Evolutionary conservation across 1,140 invertebrate genomes (phyloP), one percentile per base, ranked within the genome.

Genomic region (Eriosoma lanigerum): DNA sequence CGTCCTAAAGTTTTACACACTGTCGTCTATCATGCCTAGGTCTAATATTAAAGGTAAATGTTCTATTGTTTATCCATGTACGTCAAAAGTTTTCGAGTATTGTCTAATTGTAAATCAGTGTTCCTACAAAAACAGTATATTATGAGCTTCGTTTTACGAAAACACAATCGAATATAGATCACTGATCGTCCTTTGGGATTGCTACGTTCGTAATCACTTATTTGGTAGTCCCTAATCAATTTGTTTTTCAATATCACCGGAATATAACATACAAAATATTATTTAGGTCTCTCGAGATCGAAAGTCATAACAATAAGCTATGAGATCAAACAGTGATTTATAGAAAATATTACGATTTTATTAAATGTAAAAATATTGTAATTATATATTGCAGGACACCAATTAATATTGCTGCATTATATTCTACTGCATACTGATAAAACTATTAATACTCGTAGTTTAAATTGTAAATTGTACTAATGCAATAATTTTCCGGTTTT

Each of bases 131-230:
- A 68, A 48, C 21, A 4, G 44, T 24, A 68, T 38, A 38, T 38
- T 3, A 38, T 48, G 38, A 68, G 64, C n/a, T 68, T 0, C 38
- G 38, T 10, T 48, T 68, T 68, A 24, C 21, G 15, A 48, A 68
- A 68, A 68, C 44, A 68, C 66, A 38, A 48, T 68, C 21, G 66
- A 48, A 46, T 68, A 48, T 68, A 48, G 66, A 68, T 68, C 66
- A 68, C 44, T 24, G 15, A 19, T 29, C 21, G 44, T 68, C 66
- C 66, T 48, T 48, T 48, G 66, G 66, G 66, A 68, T 17, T 68
- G 44, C 24, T 44, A 68, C 38, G 66, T 46, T 68, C 66, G 44
- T 68, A 68, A 68, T 68, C 44, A 68, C 44, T 48, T n/a, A n/a
- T n/a, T 13, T 26, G 44, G 38, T 48, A 68, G 66, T 64, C 62